Conservation (phyloP, 2,113 vertebrate genomes). For the Sinocyclocheilus grahami region DNA sequence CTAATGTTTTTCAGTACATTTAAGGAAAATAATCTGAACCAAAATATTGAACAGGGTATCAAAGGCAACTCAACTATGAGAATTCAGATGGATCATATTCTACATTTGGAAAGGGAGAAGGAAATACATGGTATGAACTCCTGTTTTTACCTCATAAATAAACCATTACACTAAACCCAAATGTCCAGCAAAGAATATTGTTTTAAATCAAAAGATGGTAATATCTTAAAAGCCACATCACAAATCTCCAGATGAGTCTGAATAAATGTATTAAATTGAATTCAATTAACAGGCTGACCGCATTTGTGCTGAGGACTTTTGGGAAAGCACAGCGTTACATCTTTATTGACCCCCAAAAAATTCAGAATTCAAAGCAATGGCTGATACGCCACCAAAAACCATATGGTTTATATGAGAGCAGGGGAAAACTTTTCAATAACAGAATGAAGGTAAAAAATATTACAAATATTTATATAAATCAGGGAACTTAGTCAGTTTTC, state of each 20-base stretch:
- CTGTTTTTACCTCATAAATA: not conserved
- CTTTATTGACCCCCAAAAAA: constrained; percentile 66
- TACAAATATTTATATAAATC: not conserved
- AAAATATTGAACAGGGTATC: constrained; percentile 76
- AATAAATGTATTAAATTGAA: too few relatives aligned
- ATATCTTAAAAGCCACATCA: not conserved
- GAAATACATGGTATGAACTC: constrained; percentile 86
- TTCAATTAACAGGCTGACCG: constrained; percentile 76
- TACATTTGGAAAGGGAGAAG: constrained; percentile 79
- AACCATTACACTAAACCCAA: not conserved
- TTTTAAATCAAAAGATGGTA: not conserved
- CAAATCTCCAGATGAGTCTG: too few relatives aligned
- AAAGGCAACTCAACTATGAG: constrained; percentile 85
- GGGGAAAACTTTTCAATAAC: constrained; percentile 77
- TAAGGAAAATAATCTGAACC: too few relatives aligned
- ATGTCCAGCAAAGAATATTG: too few relatives aligned
- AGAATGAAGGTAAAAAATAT: constrained; percentile 74
- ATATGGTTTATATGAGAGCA: too few relatives aligned
- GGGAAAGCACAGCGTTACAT: constrained; percentile 71
- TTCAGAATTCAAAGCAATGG: constrained; percentile 67
- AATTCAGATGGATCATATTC: constrained; percentile 80
- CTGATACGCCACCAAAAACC: constrained; percentile 53
- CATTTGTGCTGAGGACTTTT: constrained; percentile 79
- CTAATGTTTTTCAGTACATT: too few relatives aligned
- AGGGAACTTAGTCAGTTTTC: not conserved